Percentiles rank a stretch among this genome's conserved stretches.
Conservation (phyloP, 2,888 invertebrate species). For the Mythimna ferrago region DNA sequence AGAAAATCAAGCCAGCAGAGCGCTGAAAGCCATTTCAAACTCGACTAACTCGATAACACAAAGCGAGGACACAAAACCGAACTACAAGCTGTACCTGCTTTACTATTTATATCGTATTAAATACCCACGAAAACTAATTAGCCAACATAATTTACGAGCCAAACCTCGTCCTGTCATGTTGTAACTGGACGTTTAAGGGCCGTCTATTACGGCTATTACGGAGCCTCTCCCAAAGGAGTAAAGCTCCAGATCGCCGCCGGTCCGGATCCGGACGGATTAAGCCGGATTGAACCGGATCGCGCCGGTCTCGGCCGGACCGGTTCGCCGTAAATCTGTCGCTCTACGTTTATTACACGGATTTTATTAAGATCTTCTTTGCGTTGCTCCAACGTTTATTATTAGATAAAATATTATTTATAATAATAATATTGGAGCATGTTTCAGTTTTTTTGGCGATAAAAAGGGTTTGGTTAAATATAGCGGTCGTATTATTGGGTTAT, state of each 20-base stretch:
- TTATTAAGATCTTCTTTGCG: conserved; percentile 71
- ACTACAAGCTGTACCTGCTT: conserved; percentile 41
- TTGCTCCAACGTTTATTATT: conserved; percentile 58
- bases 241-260: conserved; percentile 66
- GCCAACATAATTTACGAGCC: conserved; percentile 62
- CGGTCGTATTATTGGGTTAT: conserved; percentile 46
- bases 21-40: conserved; percentile 13
- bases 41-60: conserved; percentile 30
- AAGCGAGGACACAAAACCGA: conserved; percentile 16
- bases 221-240: conserved; percentile 63
- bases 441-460: conserved; percentile 57
- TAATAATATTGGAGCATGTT: conserved; percentile 60
- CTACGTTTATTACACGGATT: conserved; percentile 75
- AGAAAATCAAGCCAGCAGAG: background rate
- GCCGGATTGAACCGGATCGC: conserved; percentile 69
- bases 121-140: conserved; percentile 65
- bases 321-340: conserved; percentile 75
- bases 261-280: conserved; percentile 69
- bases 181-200: conserved; percentile 61
- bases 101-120: conserved; percentile 63
- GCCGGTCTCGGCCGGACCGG: conserved; percentile 69
- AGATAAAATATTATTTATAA: conserved; percentile 61
- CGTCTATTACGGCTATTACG: conserved; percentile 63
- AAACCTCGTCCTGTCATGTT: conserved; percentile 59
- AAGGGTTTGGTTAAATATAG: conserved; percentile 57